A percentile compares a stretch with the other conserved stretches of the same genome.
phyloP scores from a whole-genome alignment of 2,888 invertebrate species.

The Pachymerium ferrugineum region DNA sequence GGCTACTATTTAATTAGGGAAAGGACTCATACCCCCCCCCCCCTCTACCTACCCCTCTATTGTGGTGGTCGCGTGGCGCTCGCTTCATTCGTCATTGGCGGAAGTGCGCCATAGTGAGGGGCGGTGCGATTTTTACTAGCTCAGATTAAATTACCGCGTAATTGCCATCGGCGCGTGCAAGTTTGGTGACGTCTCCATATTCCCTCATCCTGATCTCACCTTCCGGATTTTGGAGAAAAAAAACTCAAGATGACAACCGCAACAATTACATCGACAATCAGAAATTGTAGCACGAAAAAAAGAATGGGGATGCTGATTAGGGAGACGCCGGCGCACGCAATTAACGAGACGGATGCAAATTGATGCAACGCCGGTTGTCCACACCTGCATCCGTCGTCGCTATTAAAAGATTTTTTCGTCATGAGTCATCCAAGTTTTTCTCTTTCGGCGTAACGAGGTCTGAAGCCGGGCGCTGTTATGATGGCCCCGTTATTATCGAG shows the following conservation, averaged over 20 bases:
- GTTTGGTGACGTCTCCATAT: neutral
- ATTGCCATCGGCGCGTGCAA: conserved; percentile 3
- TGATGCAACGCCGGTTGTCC: neutral
- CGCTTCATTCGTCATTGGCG: neutral
- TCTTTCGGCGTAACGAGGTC: neutral
- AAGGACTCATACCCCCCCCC: neutral
- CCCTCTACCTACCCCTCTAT: too few relatives aligned
- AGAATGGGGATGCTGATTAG: neutral
- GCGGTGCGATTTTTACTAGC: neutral
- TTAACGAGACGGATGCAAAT: conserved; percentile 14
- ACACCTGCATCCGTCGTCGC: conserved; percentile 12
- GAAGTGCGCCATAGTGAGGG: neutral
- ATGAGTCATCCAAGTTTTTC: neutral
- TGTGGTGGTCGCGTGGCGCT: neutral
- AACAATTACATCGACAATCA: neutral
- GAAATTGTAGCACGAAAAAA: neutral
- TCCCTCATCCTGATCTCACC: neutral
- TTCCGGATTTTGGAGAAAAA: too few relatives aligned
- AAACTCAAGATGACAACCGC: neutral
- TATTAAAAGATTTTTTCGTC: conserved; percentile 6
- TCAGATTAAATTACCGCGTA: conserved; percentile 10
- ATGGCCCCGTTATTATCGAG: conserved; percentile 14
- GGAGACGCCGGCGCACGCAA: neutral
- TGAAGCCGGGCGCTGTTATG: conserved; percentile 7
- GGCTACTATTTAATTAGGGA: conserved; percentile 5